phyloP scores from a whole-genome alignment of 2,888 invertebrate species.

The Pterostichus niger region DNA sequence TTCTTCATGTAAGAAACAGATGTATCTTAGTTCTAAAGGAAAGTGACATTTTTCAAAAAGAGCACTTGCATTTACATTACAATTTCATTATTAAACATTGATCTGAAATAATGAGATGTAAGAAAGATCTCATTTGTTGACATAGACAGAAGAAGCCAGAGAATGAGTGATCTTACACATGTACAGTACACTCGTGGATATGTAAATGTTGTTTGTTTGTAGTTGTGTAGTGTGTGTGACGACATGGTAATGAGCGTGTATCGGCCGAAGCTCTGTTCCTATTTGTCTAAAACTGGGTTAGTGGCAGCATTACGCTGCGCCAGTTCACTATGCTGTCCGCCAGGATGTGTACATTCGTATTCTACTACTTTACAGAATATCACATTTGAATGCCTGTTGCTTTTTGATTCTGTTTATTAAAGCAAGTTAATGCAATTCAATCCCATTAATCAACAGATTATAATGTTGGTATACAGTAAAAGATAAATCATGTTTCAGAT shows the following conservation, averaged over 20 bases:
- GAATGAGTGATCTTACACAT: constrained; percentile 5
- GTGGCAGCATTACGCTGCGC: constrained; percentile 40
- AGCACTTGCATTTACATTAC: neutral
- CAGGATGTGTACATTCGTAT: neutral
- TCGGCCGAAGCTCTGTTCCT: constrained; percentile 43
- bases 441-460: no score
- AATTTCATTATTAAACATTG: neutral
- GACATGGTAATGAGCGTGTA: constrained; percentile 47
- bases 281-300: constrained; percentile 64
- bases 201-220: neutral
- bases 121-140: constrained; percentile 15
- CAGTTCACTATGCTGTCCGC: constrained; percentile 32
- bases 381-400: neutral
- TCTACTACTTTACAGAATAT: neutral
- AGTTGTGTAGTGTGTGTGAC: neutral
- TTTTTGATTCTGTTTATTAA: no score
- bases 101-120: constrained; percentile 1
- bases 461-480: no score
- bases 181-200: neutral
- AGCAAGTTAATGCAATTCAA: no score
- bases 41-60: constrained; percentile 3
- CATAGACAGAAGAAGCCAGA: neutral
- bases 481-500: no score
- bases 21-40: neutral
- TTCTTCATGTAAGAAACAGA: neutral